Evolutionary conservation across 2,888 invertebrate genomes (phyloP).

Genomic region (Halictus quadricinctus): DNA sequence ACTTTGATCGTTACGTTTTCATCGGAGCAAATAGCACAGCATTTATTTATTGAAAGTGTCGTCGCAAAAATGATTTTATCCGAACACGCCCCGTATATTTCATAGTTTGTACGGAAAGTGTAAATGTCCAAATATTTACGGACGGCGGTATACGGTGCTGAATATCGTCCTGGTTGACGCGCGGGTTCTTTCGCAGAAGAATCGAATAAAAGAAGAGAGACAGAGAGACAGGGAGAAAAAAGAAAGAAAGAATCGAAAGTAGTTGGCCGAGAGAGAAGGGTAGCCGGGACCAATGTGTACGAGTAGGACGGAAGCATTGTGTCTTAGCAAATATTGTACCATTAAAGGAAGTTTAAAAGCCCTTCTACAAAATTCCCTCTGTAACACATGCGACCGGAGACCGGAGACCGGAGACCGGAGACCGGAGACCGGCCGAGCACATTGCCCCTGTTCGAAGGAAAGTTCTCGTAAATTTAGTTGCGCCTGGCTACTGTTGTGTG

Average conservation of each 20-base stretch:
- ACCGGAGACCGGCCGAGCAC: neutral
- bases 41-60: slow-evolving; percentile 8
- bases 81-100: neutral
- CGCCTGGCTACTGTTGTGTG: slow-evolving; percentile 20
- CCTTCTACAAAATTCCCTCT: neutral
- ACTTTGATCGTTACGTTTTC: neutral
- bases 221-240: neutral
- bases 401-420: neutral
- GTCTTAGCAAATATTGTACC: slow-evolving; percentile 7
- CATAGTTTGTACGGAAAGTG: neutral
- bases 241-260: neutral
- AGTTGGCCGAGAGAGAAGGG: neutral
- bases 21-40: neutral
- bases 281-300: neutral
- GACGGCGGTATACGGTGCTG: neutral
- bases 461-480: slow-evolving; percentile 48
- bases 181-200: neutral
- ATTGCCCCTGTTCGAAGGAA: neutral
- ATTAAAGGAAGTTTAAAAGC: slow-evolving; percentile 14
- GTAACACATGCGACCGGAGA: slow-evolving; percentile 13
- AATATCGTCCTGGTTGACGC: neutral
- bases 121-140: neutral
- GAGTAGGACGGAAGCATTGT: slow-evolving; percentile 24
- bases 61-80: neutral
- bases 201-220: neutral